Conservation (phyloP, 1,140 invertebrate species). For the Heliconius hermathena region DNA sequence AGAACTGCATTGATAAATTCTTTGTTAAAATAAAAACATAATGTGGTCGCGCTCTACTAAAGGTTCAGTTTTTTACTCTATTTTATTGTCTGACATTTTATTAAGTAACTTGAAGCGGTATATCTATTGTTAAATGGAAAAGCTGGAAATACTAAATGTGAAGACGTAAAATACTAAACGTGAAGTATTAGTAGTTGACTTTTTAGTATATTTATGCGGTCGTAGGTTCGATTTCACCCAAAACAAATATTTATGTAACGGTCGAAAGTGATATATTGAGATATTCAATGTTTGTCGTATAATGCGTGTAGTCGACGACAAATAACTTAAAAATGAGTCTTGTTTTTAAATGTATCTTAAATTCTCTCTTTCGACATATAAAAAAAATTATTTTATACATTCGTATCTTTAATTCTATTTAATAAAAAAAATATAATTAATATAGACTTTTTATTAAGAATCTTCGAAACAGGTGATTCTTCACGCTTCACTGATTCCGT, state of each 20-base stretch:
- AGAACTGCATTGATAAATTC: slow-evolving; percentile 4
- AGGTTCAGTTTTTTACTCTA: not conserved
- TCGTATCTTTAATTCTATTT: not conserved
- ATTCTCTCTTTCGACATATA: too few relatives aligned
- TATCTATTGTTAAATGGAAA: not conserved
- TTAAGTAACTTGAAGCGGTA: slow-evolving; percentile 3
- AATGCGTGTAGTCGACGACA: too few relatives aligned
- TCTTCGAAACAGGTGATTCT: slow-evolving; percentile 9
- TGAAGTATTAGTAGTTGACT: not conserved
- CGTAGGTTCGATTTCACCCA: not conserved
- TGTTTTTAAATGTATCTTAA: too few relatives aligned
- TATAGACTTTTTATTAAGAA: not conserved
- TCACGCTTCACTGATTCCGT: slow-evolving; percentile 11
- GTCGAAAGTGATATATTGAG: not conserved
- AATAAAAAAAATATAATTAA: not conserved
- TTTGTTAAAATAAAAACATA: slow-evolving; percentile 5
- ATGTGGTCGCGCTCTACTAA: slow-evolving; percentile 7
- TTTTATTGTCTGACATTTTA: slow-evolving; percentile 6
- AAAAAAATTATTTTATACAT: too few relatives aligned
- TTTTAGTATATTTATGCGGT: not conserved
- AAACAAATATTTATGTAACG: not conserved
- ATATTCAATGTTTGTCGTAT: not conserved
- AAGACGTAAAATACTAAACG: too few relatives aligned
- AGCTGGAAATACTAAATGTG: not conserved
- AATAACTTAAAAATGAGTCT: too few relatives aligned